Evolutionary conservation across 2,113 vertebrate genomes (phyloP).

Genomic region (Phrynosoma platyrhinos): DNA sequence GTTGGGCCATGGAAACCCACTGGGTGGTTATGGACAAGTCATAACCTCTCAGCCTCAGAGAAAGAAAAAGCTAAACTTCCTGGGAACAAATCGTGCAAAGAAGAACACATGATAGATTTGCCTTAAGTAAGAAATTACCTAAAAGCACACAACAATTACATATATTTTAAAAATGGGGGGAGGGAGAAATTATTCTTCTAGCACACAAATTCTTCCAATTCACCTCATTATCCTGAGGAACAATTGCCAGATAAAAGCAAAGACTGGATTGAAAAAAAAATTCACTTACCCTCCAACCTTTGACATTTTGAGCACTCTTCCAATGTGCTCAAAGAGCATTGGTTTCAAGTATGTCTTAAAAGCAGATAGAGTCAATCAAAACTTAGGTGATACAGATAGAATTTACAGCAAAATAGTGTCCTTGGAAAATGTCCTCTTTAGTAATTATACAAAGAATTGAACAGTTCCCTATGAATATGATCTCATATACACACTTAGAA

Average conservation of each 20-base stretch:
- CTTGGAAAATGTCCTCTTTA: not conserved
- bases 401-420: not conserved
- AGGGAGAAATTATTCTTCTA: not conserved
- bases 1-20: too few species aligned
- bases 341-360: conserved; percentile 1
- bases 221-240: conserved; percentile 23
- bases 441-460: not conserved
- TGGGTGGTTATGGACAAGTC: too few species aligned
- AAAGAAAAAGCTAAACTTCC: too few species aligned
- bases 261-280: not conserved
- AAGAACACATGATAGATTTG: too few species aligned
- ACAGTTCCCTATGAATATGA: not conserved
- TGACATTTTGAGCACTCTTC: conserved; percentile 2
- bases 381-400: not conserved
- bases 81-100: too few species aligned
- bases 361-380: not conserved
- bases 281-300: not conserved
- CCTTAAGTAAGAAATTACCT: too few species aligned
- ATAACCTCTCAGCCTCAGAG: too few species aligned
- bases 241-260: conserved; percentile 34
- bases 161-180: too few species aligned
- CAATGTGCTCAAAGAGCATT: not conserved
- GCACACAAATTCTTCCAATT: conserved; percentile 10
- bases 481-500: not conserved
- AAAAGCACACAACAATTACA: too few species aligned